Conservation (phyloP, 2,113 vertebrate genomes). For the Hymenochirus boettgeri region DNA sequence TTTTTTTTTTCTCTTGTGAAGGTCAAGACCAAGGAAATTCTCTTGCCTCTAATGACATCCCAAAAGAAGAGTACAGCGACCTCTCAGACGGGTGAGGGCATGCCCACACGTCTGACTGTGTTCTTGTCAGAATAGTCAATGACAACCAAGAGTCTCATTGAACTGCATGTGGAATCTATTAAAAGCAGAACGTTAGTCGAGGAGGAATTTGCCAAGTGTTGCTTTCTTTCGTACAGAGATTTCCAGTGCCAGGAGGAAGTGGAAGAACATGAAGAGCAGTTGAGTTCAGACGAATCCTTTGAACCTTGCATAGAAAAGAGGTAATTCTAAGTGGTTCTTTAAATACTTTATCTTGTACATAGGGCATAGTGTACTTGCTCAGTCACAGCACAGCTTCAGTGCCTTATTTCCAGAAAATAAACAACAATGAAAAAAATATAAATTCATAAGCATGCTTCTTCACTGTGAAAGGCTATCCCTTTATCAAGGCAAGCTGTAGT, state of each 20-base stretch:
- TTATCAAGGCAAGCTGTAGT: too few species aligned
- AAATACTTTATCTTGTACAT: not conserved
- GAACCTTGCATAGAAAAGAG: conserved; percentile 72
- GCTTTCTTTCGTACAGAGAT: conserved; percentile 59
- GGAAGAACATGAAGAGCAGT: conserved; percentile 58
- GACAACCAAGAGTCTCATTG: too few species aligned
- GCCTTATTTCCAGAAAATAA: too few species aligned
- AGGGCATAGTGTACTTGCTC: too few species aligned
- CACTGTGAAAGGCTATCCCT: too few species aligned
- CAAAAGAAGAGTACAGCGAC: conserved; percentile 79
- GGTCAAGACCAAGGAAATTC: conserved; percentile 61
- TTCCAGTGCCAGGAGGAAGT: conserved; percentile 71
- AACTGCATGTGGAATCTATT: not conserved
- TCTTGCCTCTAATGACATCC: conserved; percentile 65
- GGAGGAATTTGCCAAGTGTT: conserved; percentile 17
- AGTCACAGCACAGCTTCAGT: too few species aligned
- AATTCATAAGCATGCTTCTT: too few species aligned
- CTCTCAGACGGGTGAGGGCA: conserved; percentile 85
- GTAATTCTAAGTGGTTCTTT: conserved; percentile 58
- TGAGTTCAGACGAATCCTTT: conserved; percentile 73
- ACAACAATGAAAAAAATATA: too few species aligned
- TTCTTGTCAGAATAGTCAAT: not conserved
- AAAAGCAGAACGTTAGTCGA: not conserved
- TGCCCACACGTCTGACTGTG: not conserved
- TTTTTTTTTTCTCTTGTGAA: too few species aligned